These are phyloP conservation scores for Antedon mediterranea DNA, from an alignment of 53 echinoderm and acorn worm species.

Conservation along the genomic window DNA sequence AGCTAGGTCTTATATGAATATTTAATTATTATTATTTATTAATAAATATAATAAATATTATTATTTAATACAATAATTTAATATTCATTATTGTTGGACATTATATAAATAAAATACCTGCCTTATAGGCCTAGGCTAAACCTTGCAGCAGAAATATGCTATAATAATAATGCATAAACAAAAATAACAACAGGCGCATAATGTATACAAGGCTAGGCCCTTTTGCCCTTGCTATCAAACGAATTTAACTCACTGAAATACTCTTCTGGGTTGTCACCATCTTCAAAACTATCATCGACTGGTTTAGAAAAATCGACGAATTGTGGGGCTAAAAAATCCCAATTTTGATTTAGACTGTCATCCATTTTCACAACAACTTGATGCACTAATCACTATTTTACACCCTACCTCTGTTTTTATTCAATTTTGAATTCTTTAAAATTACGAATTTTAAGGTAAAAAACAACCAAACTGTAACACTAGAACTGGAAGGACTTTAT, in stretches of 20 bases:
- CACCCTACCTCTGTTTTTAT: background rate
- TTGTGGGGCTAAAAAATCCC: conserved; percentile 55
- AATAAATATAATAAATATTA: too few species aligned
- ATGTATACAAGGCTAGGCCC: too few species aligned
- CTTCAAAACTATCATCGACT: conserved; percentile 3
- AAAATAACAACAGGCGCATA: too few species aligned
- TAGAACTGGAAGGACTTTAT: background rate
- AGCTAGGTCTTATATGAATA: too few species aligned
- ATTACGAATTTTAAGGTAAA: background rate
- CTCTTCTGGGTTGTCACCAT: conserved; percentile 52
- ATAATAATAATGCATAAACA: too few species aligned
- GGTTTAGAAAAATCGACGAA: conserved; percentile 63
- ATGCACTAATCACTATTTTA: background rate
- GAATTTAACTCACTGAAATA: conserved; percentile 50
- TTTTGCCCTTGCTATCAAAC: too few species aligned
- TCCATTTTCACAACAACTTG: background rate
- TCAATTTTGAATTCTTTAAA: background rate
- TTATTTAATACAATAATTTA: too few species aligned
- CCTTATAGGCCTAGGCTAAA: too few species aligned
- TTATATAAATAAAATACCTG: too few species aligned
- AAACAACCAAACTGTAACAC: background rate
- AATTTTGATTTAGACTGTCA: conserved; percentile 18
- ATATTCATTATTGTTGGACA: too few species aligned
- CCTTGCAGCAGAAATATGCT: too few species aligned
- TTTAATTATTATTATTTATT: too few species aligned